These are phyloP conservation scores for Burhinus oedicnemus DNA, from an alignment of 2,113 vertebrate genomes.

Conservation along the genomic window DNA sequence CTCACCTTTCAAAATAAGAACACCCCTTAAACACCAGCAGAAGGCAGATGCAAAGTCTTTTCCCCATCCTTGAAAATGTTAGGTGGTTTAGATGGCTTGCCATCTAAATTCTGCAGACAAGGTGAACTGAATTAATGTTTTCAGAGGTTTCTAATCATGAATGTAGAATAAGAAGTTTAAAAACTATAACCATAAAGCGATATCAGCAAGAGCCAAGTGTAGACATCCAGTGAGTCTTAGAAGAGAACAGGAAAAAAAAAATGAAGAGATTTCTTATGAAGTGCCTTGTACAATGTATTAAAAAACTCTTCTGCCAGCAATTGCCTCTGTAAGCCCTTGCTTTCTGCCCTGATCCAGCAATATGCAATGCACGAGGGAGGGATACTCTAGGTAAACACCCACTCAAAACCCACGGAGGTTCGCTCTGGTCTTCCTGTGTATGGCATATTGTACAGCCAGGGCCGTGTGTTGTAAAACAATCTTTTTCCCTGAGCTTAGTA, in stretches of 20 bases:
- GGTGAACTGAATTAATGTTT: neutral
- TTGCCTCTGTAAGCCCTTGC: slow-evolving; percentile 29
- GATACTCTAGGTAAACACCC: neutral
- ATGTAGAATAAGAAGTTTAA: slow-evolving; percentile 36
- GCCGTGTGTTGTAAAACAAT: neutral
- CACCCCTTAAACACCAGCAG: neutral
- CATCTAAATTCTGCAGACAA: neutral
- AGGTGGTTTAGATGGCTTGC: neutral
- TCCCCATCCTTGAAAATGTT: neutral
- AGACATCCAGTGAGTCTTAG: slow-evolving; percentile 23
- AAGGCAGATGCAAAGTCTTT: slow-evolving; percentile 14
- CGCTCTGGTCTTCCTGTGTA: neutral
- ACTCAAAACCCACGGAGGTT: neutral
- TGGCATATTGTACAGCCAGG: neutral
- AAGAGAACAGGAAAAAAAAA: slow-evolving; percentile 9
- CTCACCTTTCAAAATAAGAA: neutral
- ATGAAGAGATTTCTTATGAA: slow-evolving; percentile 71
- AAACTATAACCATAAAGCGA: neutral
- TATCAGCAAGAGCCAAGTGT: neutral
- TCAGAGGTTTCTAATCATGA: slow-evolving; percentile 29
- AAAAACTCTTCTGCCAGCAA: slow-evolving; percentile 26
- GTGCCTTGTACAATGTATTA: slow-evolving; percentile 67
- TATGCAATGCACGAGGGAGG: neutral
- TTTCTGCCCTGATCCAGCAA: neutral
- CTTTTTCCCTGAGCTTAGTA: slow-evolving; percentile 54